Percentiles rank a stretch among this genome's conserved stretches.
Evolutionary conservation across 2,888 invertebrate species (phyloP).

Genomic region (Allygus modestus): DNA sequence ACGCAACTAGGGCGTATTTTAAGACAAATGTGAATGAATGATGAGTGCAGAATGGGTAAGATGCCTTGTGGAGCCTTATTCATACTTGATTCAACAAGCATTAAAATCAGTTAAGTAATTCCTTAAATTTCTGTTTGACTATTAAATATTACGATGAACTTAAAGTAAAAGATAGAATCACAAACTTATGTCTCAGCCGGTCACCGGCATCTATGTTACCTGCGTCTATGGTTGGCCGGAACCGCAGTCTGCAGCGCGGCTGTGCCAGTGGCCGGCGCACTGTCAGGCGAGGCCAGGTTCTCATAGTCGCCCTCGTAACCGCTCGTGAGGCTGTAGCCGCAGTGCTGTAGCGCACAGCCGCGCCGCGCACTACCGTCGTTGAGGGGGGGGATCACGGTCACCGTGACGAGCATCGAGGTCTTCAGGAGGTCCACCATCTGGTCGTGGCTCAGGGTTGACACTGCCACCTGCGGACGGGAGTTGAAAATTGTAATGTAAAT

Average conservation of each 20-base stretch:
- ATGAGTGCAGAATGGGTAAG: too few relatives aligned
- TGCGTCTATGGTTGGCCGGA: conserved; percentile 80
- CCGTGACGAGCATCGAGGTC: conserved; percentile 91
- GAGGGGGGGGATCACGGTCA: conserved; percentile 87
- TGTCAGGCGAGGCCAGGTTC: conserved; percentile 79
- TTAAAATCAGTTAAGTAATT: too few relatives aligned
- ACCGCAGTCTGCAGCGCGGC: conserved; percentile 76
- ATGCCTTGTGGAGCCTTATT: too few relatives aligned
- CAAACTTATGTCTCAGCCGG: too few relatives aligned
- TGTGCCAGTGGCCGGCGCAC: conserved; percentile 68
- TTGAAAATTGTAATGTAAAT: too few relatives aligned
- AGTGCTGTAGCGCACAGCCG: conserved; percentile 81
- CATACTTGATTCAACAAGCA: too few relatives aligned
- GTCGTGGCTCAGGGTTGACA: conserved; percentile 92
- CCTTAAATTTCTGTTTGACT: too few relatives aligned
- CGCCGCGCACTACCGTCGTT: conserved; percentile 83
- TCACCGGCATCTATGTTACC: too few relatives aligned
- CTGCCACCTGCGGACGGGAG: conserved; percentile 85
- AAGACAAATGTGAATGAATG: too few relatives aligned
- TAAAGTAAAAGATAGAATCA: too few relatives aligned
- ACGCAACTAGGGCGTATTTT: too few relatives aligned
- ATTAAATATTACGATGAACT: too few relatives aligned
- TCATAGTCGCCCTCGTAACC: conserved; percentile 82
- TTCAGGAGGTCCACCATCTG: conserved; percentile 95
- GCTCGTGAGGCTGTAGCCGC: conserved; percentile 71